Conservation (phyloP, 2,888 invertebrate genomes). For the Trachelus stipa region DNA sequence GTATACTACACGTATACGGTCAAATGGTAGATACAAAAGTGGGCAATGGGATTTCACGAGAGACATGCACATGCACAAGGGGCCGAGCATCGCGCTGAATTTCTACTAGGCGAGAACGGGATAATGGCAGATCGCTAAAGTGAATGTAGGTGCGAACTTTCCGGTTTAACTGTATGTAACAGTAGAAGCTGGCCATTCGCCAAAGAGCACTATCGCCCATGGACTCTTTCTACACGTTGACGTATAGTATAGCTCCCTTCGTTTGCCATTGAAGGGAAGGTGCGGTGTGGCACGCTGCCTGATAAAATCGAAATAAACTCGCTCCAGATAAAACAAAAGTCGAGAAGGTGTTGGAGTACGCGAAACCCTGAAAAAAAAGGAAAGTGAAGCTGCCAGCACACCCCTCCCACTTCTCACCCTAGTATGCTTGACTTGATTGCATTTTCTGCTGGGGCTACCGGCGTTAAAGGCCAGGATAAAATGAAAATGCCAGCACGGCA, state of each 20-base stretch:
- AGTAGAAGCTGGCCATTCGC: conserved; percentile 29
- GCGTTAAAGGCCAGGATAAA: neutral
- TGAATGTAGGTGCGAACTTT: neutral
- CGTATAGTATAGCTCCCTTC: conserved; percentile 16
- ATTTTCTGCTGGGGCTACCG: conserved; percentile 22
- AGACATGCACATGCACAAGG: neutral
- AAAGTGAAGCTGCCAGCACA: neutral
- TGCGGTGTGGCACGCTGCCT: conserved; percentile 26
- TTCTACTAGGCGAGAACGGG: neutral
- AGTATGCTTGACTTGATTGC: conserved; percentile 26
- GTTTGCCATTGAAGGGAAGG: conserved; percentile 19
- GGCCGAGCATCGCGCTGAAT: neutral
- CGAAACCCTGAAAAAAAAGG: neutral
- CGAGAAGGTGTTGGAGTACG: neutral
- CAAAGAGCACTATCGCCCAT: conserved; percentile 28
- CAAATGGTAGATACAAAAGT: neutral
- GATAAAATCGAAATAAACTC: conserved; percentile 37
- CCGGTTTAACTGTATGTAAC: conserved; percentile 16
- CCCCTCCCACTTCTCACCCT: neutral
- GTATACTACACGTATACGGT: neutral
- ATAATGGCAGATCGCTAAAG: neutral
- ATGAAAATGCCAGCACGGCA: neutral
- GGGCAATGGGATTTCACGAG: neutral
- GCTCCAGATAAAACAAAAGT: conserved; percentile 16
- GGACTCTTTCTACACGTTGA: neutral